A percentile compares a stretch with the other conserved stretches of the same genome.
phyloP scores from a whole-genome alignment of 1,140 invertebrate genomes.

The Drosophila baimaii region DNA sequence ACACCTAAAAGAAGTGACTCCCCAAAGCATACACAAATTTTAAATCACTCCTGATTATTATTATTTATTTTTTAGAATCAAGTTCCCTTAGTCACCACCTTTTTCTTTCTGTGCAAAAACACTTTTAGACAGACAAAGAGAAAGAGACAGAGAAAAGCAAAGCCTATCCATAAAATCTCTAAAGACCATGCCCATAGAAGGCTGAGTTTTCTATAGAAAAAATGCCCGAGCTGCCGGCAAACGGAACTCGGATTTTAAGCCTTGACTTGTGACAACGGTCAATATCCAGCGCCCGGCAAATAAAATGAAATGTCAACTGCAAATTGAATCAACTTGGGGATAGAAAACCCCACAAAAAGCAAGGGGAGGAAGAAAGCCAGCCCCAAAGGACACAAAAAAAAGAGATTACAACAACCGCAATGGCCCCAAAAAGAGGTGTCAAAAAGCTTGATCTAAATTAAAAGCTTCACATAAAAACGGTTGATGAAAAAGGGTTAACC shows the following conservation, averaged over 20 bases:
- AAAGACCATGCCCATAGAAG: constrained; percentile 45
- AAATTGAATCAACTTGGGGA: constrained; percentile 43
- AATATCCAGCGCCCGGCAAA: constrained; percentile 20
- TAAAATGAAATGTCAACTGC: constrained; percentile 48
- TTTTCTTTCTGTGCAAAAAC: constrained; percentile 6
- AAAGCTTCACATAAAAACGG: constrained; percentile 12
- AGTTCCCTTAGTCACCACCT: too few relatives aligned
- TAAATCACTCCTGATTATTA: too few relatives aligned
- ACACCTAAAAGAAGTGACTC: too few relatives aligned
- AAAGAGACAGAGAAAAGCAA: constrained; percentile 8
- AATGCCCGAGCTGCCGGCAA: constrained; percentile 23
- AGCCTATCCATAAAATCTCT: constrained; percentile 23
- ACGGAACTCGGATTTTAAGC: constrained; percentile 21
- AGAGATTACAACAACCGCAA: constrained; percentile 22
- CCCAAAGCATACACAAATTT: too few relatives aligned
- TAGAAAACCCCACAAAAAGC: constrained; percentile 1
- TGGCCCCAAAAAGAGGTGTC: constrained; percentile 15
- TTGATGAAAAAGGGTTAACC: constrained; percentile 14
- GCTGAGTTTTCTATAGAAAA: constrained; percentile 43
- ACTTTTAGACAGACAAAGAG: constrained; percentile 2
- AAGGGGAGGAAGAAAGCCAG: background rate
- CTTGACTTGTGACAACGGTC: constrained; percentile 36
- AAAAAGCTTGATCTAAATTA: constrained; percentile 23
- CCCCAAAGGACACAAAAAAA: constrained; percentile 21
- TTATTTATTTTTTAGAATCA: too few relatives aligned